Percentiles rank a stretch among this genome's conserved stretches.
Conservation (phyloP, 2,797 vertebrate genomes). For the Lutjanus campechanus region DNA sequence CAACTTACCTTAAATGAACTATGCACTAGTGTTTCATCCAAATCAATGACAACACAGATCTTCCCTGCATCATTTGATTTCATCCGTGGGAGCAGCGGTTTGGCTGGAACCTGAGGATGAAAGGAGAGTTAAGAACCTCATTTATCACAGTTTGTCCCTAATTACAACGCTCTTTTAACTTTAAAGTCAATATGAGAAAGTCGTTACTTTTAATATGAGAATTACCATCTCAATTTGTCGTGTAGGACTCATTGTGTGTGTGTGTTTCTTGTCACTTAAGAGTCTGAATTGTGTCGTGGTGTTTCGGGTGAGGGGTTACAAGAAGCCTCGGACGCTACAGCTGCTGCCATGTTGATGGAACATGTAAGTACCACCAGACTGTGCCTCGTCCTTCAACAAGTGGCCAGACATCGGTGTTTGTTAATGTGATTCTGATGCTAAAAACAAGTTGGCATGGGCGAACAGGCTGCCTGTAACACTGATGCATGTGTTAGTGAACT, state of each 20-base stretch:
- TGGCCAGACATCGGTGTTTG: slow-evolving; percentile 46
- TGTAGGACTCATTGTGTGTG: slow-evolving; percentile 10
- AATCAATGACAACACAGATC: slow-evolving; percentile 97
- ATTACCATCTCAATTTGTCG: slow-evolving; percentile 9
- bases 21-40: slow-evolving; percentile 98
- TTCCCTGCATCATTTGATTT: slow-evolving; percentile 91
- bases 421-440: slow-evolving; percentile 71
- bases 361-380: slow-evolving; percentile 45
- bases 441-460: slow-evolving; percentile 64
- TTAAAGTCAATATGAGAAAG: not conserved
- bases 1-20: slow-evolving; percentile 96
- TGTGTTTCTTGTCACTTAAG: slow-evolving; percentile 35
- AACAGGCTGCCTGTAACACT: slow-evolving; percentile 43
- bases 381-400: slow-evolving; percentile 63
- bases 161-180: not conserved
- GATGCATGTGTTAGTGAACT: slow-evolving; percentile 39
- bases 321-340: slow-evolving; percentile 65
- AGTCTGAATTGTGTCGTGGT: slow-evolving; percentile 47
- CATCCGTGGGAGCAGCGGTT: slow-evolving; percentile 91
- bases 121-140: slow-evolving; percentile 20
- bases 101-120: slow-evolving; percentile 83
- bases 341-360: slow-evolving; percentile 73
- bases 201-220: slow-evolving; percentile 6
- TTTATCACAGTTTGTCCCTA: not conserved
- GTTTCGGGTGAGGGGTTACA: slow-evolving; percentile 67